These are phyloP conservation scores for Diuraphis noxia DNA, from an alignment of 1,140 invertebrate species.

Conservation along the genomic window DNA sequence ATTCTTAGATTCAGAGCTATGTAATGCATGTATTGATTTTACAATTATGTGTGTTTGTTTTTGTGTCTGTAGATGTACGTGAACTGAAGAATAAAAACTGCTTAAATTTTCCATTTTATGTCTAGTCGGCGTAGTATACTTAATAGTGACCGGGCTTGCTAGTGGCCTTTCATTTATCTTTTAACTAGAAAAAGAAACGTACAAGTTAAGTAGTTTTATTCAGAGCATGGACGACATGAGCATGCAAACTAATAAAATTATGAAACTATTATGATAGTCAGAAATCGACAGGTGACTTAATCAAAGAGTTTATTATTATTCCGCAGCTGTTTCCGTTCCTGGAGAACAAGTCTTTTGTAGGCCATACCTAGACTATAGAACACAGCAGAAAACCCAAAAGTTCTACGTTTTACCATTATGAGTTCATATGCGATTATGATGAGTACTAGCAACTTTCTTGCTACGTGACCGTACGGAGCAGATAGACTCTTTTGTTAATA, in stretches of 20 bases:
- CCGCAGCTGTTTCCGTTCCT: background rate
- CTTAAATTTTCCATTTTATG: too few relatives aligned
- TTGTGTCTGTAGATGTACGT: too few relatives aligned
- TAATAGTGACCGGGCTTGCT: background rate
- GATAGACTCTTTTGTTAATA: background rate
- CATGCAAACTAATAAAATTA: too few relatives aligned
- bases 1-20: background rate
- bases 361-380: too few relatives aligned
- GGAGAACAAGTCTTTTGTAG: background rate
- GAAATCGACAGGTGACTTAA: background rate
- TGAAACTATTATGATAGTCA: too few relatives aligned
- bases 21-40: too few relatives aligned
- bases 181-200: background rate
- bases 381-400: background rate
- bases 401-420: background rate
- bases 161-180: background rate
- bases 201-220: background rate
- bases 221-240: too few relatives aligned
- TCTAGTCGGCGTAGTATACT: too few relatives aligned
- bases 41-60: too few relatives aligned
- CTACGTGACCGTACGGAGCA: too few relatives aligned
- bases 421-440: background rate
- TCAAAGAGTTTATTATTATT: background rate
- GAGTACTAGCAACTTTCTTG: too few relatives aligned
- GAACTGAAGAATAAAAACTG: too few relatives aligned